Evolutionary conservation across 2,113 vertebrate genomes (phyloP), one percentile per base, ranked within the genome.

Genomic region (Poecile atricapillus): DNA sequence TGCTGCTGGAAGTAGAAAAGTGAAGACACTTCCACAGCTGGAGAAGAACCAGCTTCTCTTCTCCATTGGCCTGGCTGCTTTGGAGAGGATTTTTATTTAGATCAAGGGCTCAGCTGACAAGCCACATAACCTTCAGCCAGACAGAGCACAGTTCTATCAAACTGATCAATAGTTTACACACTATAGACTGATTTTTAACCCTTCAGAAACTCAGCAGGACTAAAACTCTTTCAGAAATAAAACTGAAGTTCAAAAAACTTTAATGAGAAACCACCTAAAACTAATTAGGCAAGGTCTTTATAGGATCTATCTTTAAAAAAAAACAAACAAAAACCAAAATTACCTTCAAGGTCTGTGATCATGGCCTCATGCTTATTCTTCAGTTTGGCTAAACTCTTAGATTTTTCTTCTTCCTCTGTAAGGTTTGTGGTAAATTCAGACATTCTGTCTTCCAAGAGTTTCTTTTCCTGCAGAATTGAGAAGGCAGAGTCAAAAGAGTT

Each of bases 351-450:
- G 93, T 99, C 99, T 8, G 99, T 99, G 97, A 99, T 99, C 99
- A 99, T 99, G 31, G 99, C 98, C 94, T 99, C 99, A 1, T 99
- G 99, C 75, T 99, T 99, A 95, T 98, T 99, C 97, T 99, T 99
- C 44, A 99, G 98, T 94, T 99, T 99, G 93, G 99, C 98, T 47
- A 99, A 98, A 74, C 99, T 99, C 98, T 99, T 99, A 9, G 99
- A 99, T 85, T 99, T 99, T 97, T 99, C 99, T 82, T 99, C 99
- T 93, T 99, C 99, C 88, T 99, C 99, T 7, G 98, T 98, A 94
- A 99, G 97, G 92, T 99, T 99, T 20, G 99, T 99, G 85, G 99
- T 99, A 96, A 99, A 99, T 96, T 99, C 99, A 1, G 98, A 98
- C 93, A 99, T 98, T 75, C 99, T 98, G 56, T 99, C 99, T 91